phyloP scores from a whole-genome alignment of 2,888 invertebrate species.

The Linnaemya vulpina region DNA sequence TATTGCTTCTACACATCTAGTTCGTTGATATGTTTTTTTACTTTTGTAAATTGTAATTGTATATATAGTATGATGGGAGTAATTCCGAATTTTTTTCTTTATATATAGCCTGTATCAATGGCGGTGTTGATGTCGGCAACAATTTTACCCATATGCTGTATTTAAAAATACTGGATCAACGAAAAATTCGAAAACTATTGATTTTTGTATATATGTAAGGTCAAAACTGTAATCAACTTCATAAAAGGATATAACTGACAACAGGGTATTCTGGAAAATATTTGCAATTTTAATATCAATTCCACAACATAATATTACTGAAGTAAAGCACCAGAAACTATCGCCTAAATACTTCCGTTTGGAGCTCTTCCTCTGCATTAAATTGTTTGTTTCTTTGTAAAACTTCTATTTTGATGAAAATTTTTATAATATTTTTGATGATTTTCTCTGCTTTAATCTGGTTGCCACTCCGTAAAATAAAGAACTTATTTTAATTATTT shows the following conservation, averaged over 20 bases:
- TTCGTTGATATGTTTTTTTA: constrained; percentile 24
- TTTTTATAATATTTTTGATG: constrained; percentile 97
- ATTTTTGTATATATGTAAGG: constrained; percentile 90
- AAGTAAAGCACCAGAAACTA: constrained; percentile 85
- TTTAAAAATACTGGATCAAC: constrained; percentile 86
- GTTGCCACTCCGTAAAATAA: constrained; percentile 85
- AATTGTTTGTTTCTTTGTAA: constrained; percentile 91
- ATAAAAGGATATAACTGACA: constrained; percentile 94
- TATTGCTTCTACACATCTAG: not conserved
- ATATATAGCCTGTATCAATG: constrained; percentile 86
- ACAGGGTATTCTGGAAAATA: constrained; percentile 89
- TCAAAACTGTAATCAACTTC: constrained; percentile 95
- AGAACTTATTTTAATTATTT: too few species aligned
- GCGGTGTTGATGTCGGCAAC: constrained; percentile 87
- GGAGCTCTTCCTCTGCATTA: constrained; percentile 88
- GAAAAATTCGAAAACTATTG: constrained; percentile 90
- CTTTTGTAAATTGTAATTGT: constrained; percentile 8
- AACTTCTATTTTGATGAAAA: constrained; percentile 94
- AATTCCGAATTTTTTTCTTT: constrained; percentile 73
- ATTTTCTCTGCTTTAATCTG: constrained; percentile 97
- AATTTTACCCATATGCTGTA: constrained; percentile 85
- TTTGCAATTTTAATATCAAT: not conserved
- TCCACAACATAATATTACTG: not conserved
- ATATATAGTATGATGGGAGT: constrained; percentile 15
- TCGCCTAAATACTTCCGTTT: constrained; percentile 87